Conservation (phyloP, 2,113 vertebrate species). For the Nicator chloris region DNA sequence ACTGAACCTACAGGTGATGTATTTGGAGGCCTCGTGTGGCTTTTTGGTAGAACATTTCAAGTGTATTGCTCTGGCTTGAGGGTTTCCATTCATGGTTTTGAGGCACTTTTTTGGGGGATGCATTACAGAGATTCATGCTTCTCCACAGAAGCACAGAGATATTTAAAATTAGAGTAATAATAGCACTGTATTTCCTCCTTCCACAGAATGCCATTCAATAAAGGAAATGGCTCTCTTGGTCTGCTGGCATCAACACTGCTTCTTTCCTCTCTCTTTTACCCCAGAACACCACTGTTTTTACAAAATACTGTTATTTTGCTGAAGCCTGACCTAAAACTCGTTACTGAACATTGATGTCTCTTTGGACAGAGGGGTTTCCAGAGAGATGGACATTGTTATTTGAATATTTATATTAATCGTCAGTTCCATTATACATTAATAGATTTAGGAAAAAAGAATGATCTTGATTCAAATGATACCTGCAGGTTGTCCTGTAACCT, state of each 20-base stretch:
- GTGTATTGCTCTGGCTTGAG: not conserved
- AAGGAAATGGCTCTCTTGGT: not conserved
- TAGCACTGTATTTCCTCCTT: not conserved
- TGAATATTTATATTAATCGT: not conserved
- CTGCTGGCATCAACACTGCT: not conserved
- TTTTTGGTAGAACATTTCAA: not conserved
- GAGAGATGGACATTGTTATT: not conserved
- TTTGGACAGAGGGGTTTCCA: not conserved
- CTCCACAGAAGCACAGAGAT: not conserved
- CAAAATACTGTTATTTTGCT: not conserved
- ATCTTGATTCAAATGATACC: not conserved
- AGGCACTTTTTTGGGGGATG: not conserved
- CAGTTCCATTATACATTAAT: not conserved
- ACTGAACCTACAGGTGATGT: not conserved
- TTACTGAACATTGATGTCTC: not conserved
- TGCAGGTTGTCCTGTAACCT: not conserved
- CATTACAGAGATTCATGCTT: not conserved
- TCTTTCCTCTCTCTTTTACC: not conserved
- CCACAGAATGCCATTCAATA: not conserved
- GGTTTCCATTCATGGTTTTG: not conserved
- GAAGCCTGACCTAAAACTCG: not conserved
- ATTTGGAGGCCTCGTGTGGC: not conserved
- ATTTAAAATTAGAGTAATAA: slow-evolving; percentile 28
- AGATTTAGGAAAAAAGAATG: not conserved
- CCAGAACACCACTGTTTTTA: not conserved